These are phyloP conservation scores for Virgularia gustaviana DNA, from an alignment of 92 coral and sea anemone genomes.

Conservation along the genomic window DNA sequence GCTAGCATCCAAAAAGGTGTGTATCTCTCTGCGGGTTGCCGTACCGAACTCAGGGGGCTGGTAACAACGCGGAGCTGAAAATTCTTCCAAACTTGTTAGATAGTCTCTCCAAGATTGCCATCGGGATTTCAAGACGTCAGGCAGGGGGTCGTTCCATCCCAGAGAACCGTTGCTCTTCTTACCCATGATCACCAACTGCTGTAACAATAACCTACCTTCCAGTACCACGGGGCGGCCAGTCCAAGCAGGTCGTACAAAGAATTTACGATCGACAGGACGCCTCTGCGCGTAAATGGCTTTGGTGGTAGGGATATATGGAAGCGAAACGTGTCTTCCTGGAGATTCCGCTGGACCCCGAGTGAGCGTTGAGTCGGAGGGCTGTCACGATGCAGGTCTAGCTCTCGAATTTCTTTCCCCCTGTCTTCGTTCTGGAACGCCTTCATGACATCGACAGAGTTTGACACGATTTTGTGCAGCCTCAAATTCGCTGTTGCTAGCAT, in stretches of 20 bases:
- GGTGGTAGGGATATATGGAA: conserved; percentile 6
- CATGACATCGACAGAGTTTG: conserved; percentile 6
- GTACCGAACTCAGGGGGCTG: conserved; percentile 30
- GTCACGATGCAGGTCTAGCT: conserved; percentile 14
- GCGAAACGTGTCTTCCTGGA: conserved; percentile 29
- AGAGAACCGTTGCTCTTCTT: conserved; percentile 28
- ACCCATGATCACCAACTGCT: conserved; percentile 38
- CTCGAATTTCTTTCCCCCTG: conserved; percentile 16
- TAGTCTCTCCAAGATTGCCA: conserved; percentile 35
- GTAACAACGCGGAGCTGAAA: conserved; percentile 19
- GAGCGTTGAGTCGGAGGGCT: conserved; percentile 34
- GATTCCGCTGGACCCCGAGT: conserved; percentile 20
- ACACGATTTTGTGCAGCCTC: conserved; percentile 12
- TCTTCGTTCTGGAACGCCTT: neutral
- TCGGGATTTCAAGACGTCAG: conserved; percentile 1
- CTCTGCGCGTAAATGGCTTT: conserved; percentile 16
- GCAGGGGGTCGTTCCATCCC: conserved; percentile 19
- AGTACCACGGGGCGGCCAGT: conserved; percentile 31
- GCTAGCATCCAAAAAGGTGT: conserved; percentile 34
- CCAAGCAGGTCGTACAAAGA: conserved; percentile 45
- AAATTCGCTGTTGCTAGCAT: too few species aligned
- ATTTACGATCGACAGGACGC: conserved; percentile 23
- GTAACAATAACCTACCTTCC: conserved; percentile 32
- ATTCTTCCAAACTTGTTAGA: conserved; percentile 8
- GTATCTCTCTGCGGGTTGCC: conserved; percentile 20